Percentiles rank a stretch among this genome's conserved stretches.
Evolutionary conservation across 2,113 vertebrate species (phyloP).

Genomic region (Urocolius indicus): DNA sequence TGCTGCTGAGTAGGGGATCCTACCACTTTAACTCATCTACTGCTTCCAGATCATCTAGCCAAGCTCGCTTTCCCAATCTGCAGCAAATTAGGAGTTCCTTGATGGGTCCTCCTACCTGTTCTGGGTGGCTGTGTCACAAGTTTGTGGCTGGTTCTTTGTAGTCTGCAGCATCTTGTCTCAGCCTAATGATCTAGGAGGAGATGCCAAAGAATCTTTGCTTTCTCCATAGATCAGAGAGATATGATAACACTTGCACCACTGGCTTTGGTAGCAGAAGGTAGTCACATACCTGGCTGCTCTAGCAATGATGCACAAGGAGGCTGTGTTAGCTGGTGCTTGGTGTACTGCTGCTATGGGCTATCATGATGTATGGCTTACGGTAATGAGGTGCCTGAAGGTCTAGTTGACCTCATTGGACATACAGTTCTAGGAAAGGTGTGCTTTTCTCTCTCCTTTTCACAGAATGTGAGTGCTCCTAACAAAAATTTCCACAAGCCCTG

Average conservation of each 20-base stretch:
- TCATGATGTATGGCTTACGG: not conserved
- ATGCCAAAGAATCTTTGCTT: not conserved
- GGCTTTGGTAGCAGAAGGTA: not conserved
- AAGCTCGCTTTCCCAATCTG: not conserved
- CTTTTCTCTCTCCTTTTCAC: not conserved
- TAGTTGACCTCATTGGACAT: not conserved
- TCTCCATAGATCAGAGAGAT: not conserved
- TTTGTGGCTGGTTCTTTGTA: not conserved
- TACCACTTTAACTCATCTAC: not conserved
- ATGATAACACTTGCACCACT: not conserved
- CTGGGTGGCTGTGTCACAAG: not conserved
- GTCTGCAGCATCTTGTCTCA: not conserved
- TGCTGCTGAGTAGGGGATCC: not conserved
- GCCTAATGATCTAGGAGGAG: not conserved
- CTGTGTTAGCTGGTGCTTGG: not conserved
- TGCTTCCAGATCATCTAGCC: not conserved
- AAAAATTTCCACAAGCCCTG: not conserved
- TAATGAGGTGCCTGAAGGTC: not conserved
- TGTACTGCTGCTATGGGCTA: not conserved
- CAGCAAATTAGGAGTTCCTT: not conserved
- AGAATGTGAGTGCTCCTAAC: not conserved
- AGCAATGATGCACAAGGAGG: not conserved
- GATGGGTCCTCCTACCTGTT: not conserved
- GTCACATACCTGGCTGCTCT: not conserved
- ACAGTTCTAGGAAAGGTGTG: not conserved